Evolutionary conservation across 2,113 vertebrate genomes (phyloP).

Genomic region (Phalacrocorax aristotelis): DNA sequence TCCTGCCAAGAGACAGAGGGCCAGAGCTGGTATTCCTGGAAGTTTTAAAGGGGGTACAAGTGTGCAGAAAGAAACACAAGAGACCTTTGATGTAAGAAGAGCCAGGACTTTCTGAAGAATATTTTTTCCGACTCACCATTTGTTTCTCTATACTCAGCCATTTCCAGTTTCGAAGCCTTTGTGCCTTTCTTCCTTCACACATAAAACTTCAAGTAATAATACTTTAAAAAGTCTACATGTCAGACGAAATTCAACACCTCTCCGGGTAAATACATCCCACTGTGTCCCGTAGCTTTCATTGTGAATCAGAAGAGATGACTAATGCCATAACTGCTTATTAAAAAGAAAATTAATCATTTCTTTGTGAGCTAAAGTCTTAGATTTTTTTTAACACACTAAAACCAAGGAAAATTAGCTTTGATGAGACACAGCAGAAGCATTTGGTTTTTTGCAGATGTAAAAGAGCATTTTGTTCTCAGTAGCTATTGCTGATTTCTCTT

Average conservation of each 20-base stretch:
- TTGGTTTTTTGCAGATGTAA: background rate
- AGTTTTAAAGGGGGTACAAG: background rate
- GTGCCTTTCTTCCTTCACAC: background rate
- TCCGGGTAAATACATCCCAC: conserved; percentile 30
- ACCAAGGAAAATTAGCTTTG: conserved; percentile 3
- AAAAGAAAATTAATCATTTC: conserved; percentile 53
- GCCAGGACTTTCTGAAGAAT: background rate
- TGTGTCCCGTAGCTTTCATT: conserved; percentile 43
- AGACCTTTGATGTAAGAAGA: background rate
- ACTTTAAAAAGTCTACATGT: conserved; percentile 13
- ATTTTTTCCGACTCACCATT: background rate
- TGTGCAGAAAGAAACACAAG: background rate
- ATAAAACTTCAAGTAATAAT: conserved; percentile 31
- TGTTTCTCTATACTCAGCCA: background rate
- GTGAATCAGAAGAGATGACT: conserved; percentile 72
- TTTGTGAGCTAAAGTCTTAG: conserved; percentile 31
- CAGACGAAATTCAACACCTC: conserved; percentile 47
- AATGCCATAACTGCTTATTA: conserved; percentile 58
- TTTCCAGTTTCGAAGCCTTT: conserved; percentile 7
- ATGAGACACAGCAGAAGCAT: background rate
- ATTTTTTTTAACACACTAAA: conserved; percentile 41
- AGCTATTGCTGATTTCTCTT: conserved; percentile 16
- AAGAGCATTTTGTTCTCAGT: conserved; percentile 12
- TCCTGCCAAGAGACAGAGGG: background rate
- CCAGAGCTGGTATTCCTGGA: background rate